Evolutionary conservation across 2,888 invertebrate genomes (phyloP).

Genomic region (Linyphia triangularis): DNA sequence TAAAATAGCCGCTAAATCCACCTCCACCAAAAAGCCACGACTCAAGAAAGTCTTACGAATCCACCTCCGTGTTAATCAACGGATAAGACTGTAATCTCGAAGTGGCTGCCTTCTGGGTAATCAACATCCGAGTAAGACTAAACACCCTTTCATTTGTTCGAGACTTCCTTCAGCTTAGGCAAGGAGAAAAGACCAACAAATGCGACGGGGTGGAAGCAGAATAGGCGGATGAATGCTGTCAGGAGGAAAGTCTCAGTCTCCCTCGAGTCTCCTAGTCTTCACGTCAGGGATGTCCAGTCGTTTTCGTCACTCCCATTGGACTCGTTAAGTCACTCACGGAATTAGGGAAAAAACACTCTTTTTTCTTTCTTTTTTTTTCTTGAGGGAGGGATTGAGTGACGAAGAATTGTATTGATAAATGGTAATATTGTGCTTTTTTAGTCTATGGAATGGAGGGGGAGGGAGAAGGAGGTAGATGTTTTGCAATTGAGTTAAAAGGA

Average conservation of each 20-base stretch:
- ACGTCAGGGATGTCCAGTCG: neutral
- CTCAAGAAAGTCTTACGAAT: too few species aligned
- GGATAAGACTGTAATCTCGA: neutral
- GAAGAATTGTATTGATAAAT: too few species aligned
- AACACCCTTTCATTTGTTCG: neutral
- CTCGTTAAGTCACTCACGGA: constrained; percentile 41
- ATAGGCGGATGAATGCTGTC: neutral
- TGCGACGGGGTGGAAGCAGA: neutral
- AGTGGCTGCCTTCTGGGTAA: neutral
- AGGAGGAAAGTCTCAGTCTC: neutral
- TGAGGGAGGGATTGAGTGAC: neutral
- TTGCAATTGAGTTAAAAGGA: too few species aligned
- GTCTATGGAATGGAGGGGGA: too few species aligned
- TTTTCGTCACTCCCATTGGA: constrained; percentile 23
- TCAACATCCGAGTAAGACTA: neutral
- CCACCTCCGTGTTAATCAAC: constrained; percentile 13
- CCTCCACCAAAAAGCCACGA: too few species aligned
- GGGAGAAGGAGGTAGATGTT: too few species aligned
- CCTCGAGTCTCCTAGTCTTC: neutral
- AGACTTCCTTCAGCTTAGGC: neutral
- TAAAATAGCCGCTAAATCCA: too few species aligned
- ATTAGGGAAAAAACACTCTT: constrained; percentile 19
- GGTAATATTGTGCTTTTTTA: too few species aligned
- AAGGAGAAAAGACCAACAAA: neutral
- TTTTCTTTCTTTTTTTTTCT: constrained; percentile 14